phyloP scores from a whole-genome alignment of 2,888 invertebrate genomes.

The Ischnus inquisitorius region DNA sequence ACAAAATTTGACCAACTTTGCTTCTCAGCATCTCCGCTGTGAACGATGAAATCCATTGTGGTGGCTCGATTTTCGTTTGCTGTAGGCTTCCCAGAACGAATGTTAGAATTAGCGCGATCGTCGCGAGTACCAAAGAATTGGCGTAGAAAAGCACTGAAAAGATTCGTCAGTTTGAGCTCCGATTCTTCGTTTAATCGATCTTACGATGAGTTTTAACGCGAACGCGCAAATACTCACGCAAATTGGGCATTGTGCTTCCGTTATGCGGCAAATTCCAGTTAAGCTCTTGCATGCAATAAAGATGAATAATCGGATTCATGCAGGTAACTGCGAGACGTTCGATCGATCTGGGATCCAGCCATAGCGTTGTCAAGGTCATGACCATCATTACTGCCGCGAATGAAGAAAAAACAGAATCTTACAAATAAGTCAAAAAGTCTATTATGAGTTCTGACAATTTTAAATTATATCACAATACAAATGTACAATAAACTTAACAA shows the following conservation, averaged over 20 bases:
- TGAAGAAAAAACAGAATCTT: conserved; percentile 38
- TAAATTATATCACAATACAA: conserved; percentile 84
- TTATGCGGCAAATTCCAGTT: conserved; percentile 87
- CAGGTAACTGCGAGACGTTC: conserved; percentile 87
- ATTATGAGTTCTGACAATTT: too few species aligned
- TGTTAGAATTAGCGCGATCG: conserved; percentile 72
- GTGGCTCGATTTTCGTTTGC: conserved; percentile 71
- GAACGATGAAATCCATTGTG: conserved; percentile 73
- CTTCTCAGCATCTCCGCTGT: conserved; percentile 74
- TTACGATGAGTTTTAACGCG: too few species aligned
- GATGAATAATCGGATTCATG: conserved; percentile 88
- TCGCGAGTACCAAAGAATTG: conserved; percentile 68
- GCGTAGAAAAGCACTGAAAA: too few species aligned
- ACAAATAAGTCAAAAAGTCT: background rate
- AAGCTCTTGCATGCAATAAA: conserved; percentile 87
- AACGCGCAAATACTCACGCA: conserved; percentile 68
- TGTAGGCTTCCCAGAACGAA: conserved; percentile 73
- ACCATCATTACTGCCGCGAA: conserved; percentile 85
- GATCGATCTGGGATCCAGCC: conserved; percentile 87
- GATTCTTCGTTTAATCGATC: too few species aligned
- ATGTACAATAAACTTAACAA: too few species aligned
- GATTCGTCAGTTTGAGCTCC: too few species aligned
- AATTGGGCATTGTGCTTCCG: conserved; percentile 83
- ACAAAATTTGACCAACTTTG: conserved; percentile 77
- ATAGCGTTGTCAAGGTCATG: conserved; percentile 87